Evolutionary conservation across 2,797 vertebrate genomes (phyloP).

Genomic region (Cynodonichthys magdalenae): DNA sequence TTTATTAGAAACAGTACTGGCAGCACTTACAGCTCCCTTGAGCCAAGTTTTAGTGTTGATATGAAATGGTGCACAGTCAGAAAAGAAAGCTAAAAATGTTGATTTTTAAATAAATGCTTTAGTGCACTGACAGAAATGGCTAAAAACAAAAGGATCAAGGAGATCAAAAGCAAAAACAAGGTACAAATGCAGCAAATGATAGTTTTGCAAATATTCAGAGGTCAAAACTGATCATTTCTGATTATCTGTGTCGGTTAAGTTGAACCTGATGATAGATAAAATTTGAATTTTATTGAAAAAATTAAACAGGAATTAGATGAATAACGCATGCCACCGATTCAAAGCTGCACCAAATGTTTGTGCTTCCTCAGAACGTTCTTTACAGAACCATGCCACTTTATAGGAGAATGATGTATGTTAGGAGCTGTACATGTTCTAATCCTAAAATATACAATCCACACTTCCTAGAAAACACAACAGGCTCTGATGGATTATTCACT

Average conservation of each 20-base stretch:
- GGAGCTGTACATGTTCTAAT: slow-evolving; percentile 52
- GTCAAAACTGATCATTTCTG: too few relatives aligned
- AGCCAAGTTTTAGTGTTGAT: slow-evolving; percentile 17
- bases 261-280: too few relatives aligned
- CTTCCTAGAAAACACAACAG: slow-evolving; percentile 24
- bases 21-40: slow-evolving; percentile 1
- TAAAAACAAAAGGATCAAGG: neutral
- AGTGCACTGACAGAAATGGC: slow-evolving; percentile 35
- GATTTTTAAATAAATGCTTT: slow-evolving; percentile 43
- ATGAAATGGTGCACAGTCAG: slow-evolving; percentile 22
- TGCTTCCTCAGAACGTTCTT: slow-evolving; percentile 56
- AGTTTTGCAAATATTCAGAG: neutral
- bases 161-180: too few relatives aligned
- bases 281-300: too few relatives aligned
- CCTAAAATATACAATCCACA: slow-evolving; percentile 35
- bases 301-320: neutral
- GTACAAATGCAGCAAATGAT: slow-evolving; percentile 28
- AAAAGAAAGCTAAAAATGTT: slow-evolving; percentile 15
- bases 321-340: slow-evolving; percentile 6
- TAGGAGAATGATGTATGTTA: slow-evolving; percentile 37
- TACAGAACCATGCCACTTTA: slow-evolving; percentile 32
- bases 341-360: slow-evolving; percentile 53
- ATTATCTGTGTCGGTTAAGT: too few relatives aligned
- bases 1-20: neutral
- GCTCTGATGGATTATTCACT: slow-evolving; percentile 15